These are phyloP conservation scores for Vanacampus margaritifer DNA, from an alignment of 2,113 vertebrate genomes.

Conservation along the genomic window DNA sequence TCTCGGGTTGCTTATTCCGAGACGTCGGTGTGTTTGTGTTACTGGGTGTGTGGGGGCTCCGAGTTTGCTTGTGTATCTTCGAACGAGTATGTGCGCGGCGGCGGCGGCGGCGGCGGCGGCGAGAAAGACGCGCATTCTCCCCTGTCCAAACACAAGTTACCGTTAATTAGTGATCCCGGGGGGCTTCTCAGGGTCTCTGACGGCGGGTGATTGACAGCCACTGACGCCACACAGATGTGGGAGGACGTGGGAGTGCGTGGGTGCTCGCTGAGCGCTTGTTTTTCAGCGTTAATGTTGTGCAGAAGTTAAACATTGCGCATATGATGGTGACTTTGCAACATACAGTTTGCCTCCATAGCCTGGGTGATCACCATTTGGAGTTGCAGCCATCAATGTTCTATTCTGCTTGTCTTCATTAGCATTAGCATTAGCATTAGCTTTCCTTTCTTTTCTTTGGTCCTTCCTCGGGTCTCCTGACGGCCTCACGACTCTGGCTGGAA, in stretches of 20 bases:
- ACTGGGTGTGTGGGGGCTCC: conserved; percentile 37
- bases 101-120: conserved; percentile 33
- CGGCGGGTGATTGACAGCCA: conserved; percentile 19
- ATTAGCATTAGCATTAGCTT: too few species aligned
- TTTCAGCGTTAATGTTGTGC: not conserved
- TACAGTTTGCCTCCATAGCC: too few species aligned
- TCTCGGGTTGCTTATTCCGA: conserved; percentile 53
- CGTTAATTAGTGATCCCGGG: not conserved
- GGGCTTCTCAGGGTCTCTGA: not conserved
- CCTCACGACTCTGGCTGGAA: too few species aligned
- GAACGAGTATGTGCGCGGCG: conserved; percentile 22
- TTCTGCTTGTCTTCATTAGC: too few species aligned
- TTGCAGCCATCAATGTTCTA: too few species aligned
- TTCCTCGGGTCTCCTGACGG: too few species aligned
- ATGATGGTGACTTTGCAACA: not conserved
- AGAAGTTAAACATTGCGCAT: not conserved
- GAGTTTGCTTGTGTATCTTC: conserved; percentile 18
- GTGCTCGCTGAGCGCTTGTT: not conserved
- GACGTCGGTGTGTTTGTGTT: conserved; percentile 55
- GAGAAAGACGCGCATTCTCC: not conserved
- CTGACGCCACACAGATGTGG: conserved; percentile 8
- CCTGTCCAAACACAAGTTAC: conserved; percentile 14
- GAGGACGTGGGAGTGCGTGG: not conserved
- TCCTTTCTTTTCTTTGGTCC: too few species aligned
- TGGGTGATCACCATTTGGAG: too few species aligned